phyloP scores from a whole-genome alignment of 2,113 vertebrate genomes.

The Zootoca vivipara region DNA sequence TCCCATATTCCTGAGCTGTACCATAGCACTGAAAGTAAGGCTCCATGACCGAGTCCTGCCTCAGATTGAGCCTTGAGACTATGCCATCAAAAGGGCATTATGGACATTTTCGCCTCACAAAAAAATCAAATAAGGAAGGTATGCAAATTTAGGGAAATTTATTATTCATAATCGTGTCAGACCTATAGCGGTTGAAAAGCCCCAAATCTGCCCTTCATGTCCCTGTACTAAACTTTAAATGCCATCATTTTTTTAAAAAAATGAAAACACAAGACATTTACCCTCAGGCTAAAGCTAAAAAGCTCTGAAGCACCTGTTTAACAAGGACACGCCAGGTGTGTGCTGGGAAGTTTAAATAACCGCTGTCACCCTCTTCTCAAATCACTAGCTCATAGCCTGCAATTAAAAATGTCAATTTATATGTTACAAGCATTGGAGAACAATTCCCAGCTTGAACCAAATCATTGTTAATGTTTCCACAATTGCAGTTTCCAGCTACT shows the following conservation, averaged over 20 bases:
- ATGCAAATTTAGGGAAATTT: neutral
- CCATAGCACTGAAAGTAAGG: neutral
- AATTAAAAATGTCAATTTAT: conserved; percentile 39
- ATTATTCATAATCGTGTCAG: neutral
- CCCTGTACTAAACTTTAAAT: neutral
- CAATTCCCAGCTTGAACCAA: conserved; percentile 34
- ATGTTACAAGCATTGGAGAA: conserved; percentile 9
- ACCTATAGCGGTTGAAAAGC: neutral
- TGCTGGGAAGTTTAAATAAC: conserved; percentile 28
- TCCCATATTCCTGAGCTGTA: neutral
- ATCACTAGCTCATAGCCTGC: conserved; percentile 9
- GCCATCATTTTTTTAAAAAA: too few relatives aligned
- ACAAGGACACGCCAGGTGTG: conserved; percentile 20
- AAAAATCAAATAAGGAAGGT: neutral
- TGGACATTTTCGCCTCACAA: neutral
- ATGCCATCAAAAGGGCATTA: neutral
- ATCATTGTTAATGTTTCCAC: conserved; percentile 22
- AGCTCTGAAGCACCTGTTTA: conserved; percentile 14
- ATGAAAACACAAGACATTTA: neutral
- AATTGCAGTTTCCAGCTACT: conserved; percentile 28
- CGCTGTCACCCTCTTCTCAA: conserved; percentile 15
- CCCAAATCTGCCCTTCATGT: neutral
- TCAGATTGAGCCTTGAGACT: neutral
- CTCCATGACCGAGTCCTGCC: neutral
- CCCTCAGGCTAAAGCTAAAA: neutral